Conservation (phyloP, 2,113 vertebrate species). For the Neogale vison region DNA sequence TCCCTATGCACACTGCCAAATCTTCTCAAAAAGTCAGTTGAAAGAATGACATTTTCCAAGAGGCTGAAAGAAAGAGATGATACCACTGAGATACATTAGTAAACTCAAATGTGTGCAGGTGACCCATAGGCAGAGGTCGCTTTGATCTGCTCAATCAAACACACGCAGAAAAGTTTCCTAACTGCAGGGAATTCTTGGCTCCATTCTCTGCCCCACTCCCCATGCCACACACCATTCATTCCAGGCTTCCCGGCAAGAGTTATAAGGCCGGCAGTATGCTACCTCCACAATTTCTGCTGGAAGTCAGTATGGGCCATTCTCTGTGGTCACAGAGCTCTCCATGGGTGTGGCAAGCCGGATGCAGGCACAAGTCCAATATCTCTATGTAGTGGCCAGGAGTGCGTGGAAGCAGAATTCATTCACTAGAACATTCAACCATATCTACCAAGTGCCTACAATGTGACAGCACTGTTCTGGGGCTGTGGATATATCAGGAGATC, state of each 20-base stretch:
- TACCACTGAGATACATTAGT: background rate
- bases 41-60: constrained; percentile 63
- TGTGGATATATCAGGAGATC: background rate
- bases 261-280: background rate
- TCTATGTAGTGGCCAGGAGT: background rate
- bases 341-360: background rate
- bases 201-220: background rate
- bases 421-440: background rate
- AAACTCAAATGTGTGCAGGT: background rate
- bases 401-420: background rate
- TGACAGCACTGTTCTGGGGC: background rate
- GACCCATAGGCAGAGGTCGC: background rate
- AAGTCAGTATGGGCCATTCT: background rate
- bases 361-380: background rate
- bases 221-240: background rate
- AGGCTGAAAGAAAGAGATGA: constrained; percentile 44
- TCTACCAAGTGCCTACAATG: background rate
- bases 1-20: background rate
- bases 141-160: constrained; percentile 28
- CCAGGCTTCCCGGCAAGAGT: background rate
- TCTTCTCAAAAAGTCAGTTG: constrained; percentile 37
- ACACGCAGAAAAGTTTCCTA: background rate
- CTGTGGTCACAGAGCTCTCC: background rate
- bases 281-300: background rate
- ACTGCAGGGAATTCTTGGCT: background rate